These are phyloP conservation scores for Diorhabda elongata DNA, from an alignment of 1,140 invertebrate genomes.

Conservation along the genomic window DNA sequence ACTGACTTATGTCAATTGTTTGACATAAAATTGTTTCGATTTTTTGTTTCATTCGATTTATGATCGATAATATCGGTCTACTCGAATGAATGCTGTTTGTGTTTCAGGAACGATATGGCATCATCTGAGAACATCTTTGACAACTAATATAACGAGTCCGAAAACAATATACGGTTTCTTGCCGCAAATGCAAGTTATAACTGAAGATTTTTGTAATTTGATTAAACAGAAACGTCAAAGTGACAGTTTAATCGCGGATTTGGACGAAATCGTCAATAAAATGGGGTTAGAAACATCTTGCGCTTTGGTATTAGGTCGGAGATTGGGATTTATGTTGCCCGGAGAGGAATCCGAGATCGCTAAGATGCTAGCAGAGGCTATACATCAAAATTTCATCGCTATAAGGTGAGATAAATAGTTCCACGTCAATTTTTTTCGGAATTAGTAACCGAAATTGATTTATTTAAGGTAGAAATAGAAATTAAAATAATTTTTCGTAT, in stretches of 20 bases:
- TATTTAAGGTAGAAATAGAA: too few species aligned
- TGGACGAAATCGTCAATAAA: conserved; percentile 69
- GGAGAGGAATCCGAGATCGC: conserved; percentile 54
- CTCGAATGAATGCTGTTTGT: not conserved
- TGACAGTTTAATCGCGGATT: conserved; percentile 53
- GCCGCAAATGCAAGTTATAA: conserved; percentile 69
- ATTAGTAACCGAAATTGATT: not conserved
- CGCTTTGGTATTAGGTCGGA: conserved; percentile 68
- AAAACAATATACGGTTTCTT: conserved; percentile 73
- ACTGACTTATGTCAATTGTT: too few species aligned
- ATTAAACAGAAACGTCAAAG: conserved; percentile 50
- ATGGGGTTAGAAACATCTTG: conserved; percentile 79
- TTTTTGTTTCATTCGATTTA: too few species aligned
- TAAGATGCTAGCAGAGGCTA: conserved; percentile 60
- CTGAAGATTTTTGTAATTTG: conserved; percentile 73
- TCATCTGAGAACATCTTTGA: conserved; percentile 66
- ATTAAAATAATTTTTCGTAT: too few species aligned
- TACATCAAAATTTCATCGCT: conserved; percentile 70
- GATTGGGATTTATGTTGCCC: conserved; percentile 73
- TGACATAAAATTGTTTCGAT: too few species aligned
- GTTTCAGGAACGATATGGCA: conserved; percentile 70
- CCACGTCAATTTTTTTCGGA: not conserved
- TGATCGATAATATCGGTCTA: not conserved
- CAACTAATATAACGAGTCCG: conserved; percentile 71
- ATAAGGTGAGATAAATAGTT: conserved; percentile 7